phyloP scores from a whole-genome alignment of 2,113 vertebrate genomes.

The Corydoras maculifer region DNA sequence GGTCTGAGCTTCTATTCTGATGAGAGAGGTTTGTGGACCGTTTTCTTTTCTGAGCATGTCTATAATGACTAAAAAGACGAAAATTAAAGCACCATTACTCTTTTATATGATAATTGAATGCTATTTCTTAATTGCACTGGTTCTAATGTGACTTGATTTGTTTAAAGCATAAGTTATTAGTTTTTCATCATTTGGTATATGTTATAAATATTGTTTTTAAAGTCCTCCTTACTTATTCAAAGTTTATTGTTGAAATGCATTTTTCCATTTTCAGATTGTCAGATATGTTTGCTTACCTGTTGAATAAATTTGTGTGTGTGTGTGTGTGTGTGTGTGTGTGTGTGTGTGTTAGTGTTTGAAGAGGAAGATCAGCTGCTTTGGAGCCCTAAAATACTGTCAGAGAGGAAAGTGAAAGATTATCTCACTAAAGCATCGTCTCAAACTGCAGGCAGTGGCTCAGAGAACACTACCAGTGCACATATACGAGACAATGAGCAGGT shows the following conservation, averaged over 20 bases:
- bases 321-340: conserved; percentile 2
- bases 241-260: no score
- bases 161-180: no score
- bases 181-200: no score
- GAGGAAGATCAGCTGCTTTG: conserved; percentile 90
- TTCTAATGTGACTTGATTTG: no score
- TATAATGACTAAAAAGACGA: no score
- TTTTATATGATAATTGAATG: no score
- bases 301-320: not conserved
- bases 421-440: conserved; percentile 77
- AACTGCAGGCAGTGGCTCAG: conserved; percentile 70
- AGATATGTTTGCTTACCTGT: not conserved
- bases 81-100: no score
- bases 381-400: conserved; percentile 78
- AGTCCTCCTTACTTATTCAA: no score
- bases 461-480: conserved; percentile 68
- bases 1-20: conserved; percentile 73
- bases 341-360: conserved; percentile 72
- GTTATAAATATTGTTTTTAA: no score
- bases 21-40: conserved; percentile 68
- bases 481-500: conserved; percentile 90
- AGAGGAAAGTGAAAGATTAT: conserved; percentile 84
- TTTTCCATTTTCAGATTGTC: no score
- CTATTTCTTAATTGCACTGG: no score
- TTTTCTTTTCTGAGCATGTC: not conserved